Evolutionary conservation across 2,797 vertebrate genomes (phyloP).

Genomic region (Manis javanica): DNA sequence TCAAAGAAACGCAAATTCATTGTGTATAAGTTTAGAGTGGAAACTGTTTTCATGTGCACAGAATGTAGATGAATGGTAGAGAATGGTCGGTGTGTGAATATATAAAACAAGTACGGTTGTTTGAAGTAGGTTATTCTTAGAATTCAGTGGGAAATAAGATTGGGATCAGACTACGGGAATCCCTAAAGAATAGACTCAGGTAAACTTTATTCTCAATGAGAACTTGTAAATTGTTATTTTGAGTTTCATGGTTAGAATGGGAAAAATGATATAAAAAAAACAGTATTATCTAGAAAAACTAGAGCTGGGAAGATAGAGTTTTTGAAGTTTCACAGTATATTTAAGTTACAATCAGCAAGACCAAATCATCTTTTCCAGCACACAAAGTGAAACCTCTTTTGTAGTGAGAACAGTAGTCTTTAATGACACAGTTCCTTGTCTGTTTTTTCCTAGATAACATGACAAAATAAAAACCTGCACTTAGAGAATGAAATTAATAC

Average conservation of each 20-base stretch:
- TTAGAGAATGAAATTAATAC: conserved; percentile 9
- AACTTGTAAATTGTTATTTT: neutral
- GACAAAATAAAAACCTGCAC: neutral
- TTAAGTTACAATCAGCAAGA: neutral
- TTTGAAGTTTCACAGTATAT: neutral
- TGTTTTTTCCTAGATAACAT: neutral
- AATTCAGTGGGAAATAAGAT: neutral
- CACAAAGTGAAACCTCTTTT: neutral
- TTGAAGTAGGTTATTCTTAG: neutral
- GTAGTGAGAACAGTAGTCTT: neutral
- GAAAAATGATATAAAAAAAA: conserved; percentile 1
- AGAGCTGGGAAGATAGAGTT: neutral
- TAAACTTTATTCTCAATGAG: neutral
- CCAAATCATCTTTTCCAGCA: conserved; percentile 11
- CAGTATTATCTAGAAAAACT: neutral
- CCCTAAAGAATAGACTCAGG: neutral
- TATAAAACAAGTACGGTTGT: neutral
- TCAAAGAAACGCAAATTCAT: neutral
- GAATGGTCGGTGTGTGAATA: neutral
- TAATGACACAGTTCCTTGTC: neutral
- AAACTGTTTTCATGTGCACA: neutral
- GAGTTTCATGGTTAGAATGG: neutral
- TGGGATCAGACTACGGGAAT: neutral
- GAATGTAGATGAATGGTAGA: neutral
- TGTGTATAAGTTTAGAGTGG: neutral